Percentiles rank a stretch among this genome's conserved stretches.
Conservation (phyloP, 2,888 invertebrate genomes). For the Mechanitis mazaeus region DNA sequence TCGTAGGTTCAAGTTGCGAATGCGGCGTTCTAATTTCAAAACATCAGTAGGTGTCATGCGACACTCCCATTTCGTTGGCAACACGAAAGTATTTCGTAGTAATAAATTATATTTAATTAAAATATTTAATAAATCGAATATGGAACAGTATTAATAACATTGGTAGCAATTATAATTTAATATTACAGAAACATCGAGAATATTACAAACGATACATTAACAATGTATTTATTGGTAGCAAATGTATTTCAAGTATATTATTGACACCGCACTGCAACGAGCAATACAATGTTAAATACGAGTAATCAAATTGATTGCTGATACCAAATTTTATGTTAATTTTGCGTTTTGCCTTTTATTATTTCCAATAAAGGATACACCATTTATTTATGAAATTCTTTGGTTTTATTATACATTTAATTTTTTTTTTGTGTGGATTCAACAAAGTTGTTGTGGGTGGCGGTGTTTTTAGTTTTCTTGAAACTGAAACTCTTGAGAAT, state of each 20-base stretch:
- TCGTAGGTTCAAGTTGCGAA: constrained; percentile 75
- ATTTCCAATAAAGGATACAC: background rate
- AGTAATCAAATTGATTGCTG: constrained; percentile 13
- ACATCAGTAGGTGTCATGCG: constrained; percentile 74
- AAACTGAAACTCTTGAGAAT: no score
- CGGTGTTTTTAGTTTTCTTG: no score
- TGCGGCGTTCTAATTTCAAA: constrained; percentile 75
- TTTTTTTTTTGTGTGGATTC: no score
- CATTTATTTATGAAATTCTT: background rate
- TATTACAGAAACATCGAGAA: no score
- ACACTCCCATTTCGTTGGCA: constrained; percentile 59
- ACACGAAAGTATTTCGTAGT: constrained; percentile 41
- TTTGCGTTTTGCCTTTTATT: constrained; percentile 1
- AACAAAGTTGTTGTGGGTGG: no score
- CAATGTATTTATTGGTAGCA: no score
- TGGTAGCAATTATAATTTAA: no score
- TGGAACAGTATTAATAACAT: no score
- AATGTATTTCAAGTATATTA: constrained; percentile 4
- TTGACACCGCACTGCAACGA: constrained; percentile 17
- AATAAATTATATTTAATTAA: constrained; percentile 8
- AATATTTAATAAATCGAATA: constrained; percentile 1
- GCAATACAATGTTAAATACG: constrained; percentile 13
- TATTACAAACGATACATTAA: no score
- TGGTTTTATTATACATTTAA: no score
- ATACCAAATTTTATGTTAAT: constrained; percentile 18